Conservation (phyloP, 1,140 invertebrate species). For the Dermatophagoides farinae region DNA sequence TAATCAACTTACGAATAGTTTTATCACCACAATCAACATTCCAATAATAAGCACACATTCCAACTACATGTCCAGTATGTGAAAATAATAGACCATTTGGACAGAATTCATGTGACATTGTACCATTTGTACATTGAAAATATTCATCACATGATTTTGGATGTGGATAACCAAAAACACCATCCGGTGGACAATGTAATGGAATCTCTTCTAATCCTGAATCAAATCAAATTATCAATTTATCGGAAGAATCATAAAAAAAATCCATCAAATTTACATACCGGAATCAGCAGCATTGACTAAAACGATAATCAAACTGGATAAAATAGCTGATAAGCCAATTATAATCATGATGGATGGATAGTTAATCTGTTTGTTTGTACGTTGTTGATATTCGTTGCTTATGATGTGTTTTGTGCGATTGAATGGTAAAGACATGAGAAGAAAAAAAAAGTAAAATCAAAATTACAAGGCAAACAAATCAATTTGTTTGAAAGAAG, state of each 20-base stretch:
- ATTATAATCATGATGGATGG: no score
- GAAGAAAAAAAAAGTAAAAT: no score
- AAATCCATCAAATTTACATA: not conserved
- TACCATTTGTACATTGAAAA: constrained; percentile 74
- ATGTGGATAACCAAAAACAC: constrained; percentile 23
- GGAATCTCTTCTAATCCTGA: not conserved
- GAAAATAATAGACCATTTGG: constrained; percentile 78
- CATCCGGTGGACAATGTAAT: constrained; percentile 20
- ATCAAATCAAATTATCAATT: not conserved
- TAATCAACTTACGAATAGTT: constrained; percentile 39
- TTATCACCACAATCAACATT: constrained; percentile 63
- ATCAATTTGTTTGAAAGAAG: no score
- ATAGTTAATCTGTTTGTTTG: no score
- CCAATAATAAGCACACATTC: constrained; percentile 86
- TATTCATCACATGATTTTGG: constrained; percentile 47
- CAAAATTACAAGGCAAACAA: no score
- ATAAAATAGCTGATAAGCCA: no score
- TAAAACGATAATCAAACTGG: no score
- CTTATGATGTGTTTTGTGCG: no score
- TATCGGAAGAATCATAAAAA: not conserved
- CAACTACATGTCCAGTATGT: constrained; percentile 61
- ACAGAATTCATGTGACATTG: constrained; percentile 64
- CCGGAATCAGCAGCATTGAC: no score
- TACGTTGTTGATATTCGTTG: no score
- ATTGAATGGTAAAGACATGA: no score